Evolutionary conservation across 1,140 invertebrate species (phyloP).

Genomic region (Cydia pomonella): DNA sequence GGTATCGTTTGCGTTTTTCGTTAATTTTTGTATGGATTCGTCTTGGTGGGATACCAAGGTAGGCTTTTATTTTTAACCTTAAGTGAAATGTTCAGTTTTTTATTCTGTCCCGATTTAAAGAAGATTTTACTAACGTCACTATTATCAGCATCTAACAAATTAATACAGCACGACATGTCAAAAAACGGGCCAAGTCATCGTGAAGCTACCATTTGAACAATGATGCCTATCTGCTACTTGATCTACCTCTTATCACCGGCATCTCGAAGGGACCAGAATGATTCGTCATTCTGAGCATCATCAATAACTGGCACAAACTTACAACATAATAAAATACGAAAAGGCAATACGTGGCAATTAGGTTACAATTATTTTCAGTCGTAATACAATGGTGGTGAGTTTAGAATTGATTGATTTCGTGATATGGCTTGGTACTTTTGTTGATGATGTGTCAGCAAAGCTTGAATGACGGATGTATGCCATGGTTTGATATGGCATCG

Average conservation of each 20-base stretch:
- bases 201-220: conserved; percentile 11
- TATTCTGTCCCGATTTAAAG: too few relatives aligned
- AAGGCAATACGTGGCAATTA: not conserved
- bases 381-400: not conserved
- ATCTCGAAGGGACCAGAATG: conserved; percentile 10
- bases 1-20: too few relatives aligned
- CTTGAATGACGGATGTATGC: not conserved
- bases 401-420: not conserved
- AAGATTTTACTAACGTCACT: not conserved
- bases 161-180: conserved; percentile 7
- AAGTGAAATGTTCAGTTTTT: too few relatives aligned
- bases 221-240: conserved; percentile 16
- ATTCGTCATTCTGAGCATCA: conserved; percentile 11
- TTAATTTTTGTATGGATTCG: too few relatives aligned
- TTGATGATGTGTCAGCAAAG: not conserved
- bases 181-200: not conserved
- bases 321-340: not conserved
- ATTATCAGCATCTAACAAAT: conserved; percentile 6
- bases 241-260: conserved; percentile 20
- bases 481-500: not conserved
- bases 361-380: not conserved
- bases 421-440: not conserved
- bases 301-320: not conserved
- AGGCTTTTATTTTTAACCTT: too few relatives aligned
- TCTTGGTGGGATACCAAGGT: too few relatives aligned